Evolutionary conservation across 2,888 invertebrate genomes (phyloP), one percentile per base, ranked within the genome.

Genomic region (Hofmannophila pseudospretella): DNA sequence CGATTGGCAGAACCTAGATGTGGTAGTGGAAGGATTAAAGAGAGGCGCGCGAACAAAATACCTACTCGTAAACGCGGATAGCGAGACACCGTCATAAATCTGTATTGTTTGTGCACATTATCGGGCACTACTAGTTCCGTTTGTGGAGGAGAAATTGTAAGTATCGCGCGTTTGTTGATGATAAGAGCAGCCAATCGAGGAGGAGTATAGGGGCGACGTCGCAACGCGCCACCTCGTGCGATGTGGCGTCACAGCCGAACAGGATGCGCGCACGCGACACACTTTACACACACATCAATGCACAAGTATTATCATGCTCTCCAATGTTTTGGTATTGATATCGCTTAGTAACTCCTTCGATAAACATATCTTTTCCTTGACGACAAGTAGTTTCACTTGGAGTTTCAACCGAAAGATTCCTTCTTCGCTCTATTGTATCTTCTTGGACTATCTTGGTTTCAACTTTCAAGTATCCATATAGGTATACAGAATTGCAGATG

Each of bases 101-200:
- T 56, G 53, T 44, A 48, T 48, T n/a, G n/a, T n/a, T n/a, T 16
- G 51, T 60, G 45, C 46, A 49, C 47, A 47, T 2, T 47, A 49
- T 55, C 49, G 48, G 44, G 45, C 19, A 65, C 66, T 72, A 66
- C 72, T 65, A 73, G 72, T 76, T 77, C 71, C 78, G 71, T 77
- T 74, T 73, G 65, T 68, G 65, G 49, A 63, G 66, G 80, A 84
- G 85, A 86, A 84, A 85, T 81, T 80, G 60, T n/a, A n/a, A n/a
- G n/a, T 78, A 79, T 78, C 73, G 68, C 65, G 60, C 65, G 71
- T 69, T 67, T 58, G 63, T 58, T 43, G 56, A 58, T 68, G 85
- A 85, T 85, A 86, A 84, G 65, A 69, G 47, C 69, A 55, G 49
- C 85, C 85, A 86, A 86, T 86, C 64, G 72, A 62, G 64, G 67